phyloP scores from a whole-genome alignment of 2,113 vertebrate species.

The Gallinago paraguaiae region DNA sequence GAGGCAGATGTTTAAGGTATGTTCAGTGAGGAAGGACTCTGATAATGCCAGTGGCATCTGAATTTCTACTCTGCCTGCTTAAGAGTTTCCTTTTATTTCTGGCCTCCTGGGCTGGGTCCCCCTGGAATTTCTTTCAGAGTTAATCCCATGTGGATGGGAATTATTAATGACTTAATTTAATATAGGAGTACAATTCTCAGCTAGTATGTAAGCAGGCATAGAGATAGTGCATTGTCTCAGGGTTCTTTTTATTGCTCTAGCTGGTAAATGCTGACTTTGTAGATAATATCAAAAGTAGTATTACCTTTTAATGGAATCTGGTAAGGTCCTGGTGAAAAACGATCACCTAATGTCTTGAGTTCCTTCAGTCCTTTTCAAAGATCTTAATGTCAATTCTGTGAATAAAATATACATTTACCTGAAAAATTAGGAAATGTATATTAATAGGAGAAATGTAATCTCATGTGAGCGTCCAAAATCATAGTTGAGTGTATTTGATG shows the following conservation, averaged over 20 bases:
- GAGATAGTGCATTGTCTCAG: background rate
- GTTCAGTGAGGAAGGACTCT: background rate
- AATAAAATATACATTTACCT: background rate
- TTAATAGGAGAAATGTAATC: background rate
- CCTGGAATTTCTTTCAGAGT: background rate
- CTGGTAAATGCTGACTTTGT: background rate
- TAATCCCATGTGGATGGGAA: background rate
- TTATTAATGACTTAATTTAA: conserved; percentile 38
- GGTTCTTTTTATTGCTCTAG: background rate
- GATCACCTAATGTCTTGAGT: background rate
- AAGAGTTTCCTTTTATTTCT: background rate
- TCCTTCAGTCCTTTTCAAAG: background rate
- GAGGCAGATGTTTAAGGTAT: background rate
- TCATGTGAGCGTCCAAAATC: background rate
- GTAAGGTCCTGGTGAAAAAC: background rate
- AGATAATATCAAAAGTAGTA: background rate
- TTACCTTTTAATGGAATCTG: background rate
- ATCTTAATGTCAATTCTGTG: background rate
- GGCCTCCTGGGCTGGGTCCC: background rate
- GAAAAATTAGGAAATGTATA: background rate
- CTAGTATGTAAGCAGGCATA: background rate
- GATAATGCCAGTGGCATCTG: background rate
- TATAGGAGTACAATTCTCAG: background rate
- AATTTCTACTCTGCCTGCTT: background rate
- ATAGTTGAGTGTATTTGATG: background rate